Evolutionary conservation across 2,888 invertebrate species (phyloP).

Genomic region (Balanococcus diminutus): DNA sequence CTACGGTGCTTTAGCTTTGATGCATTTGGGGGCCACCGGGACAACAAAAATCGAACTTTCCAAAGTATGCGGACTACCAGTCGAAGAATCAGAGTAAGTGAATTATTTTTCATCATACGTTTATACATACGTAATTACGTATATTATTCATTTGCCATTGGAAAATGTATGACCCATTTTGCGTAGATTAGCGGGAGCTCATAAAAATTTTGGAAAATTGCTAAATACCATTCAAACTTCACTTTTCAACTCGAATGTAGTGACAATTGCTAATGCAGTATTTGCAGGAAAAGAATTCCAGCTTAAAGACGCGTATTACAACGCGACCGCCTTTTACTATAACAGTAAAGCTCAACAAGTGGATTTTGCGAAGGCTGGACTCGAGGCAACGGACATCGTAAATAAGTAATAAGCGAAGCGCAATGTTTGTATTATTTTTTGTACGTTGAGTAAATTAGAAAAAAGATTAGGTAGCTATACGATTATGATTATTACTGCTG

Average conservation of each 20-base stretch:
- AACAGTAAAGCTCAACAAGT: constrained; percentile 56
- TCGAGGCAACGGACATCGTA: not conserved
- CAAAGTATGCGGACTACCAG: constrained; percentile 17
- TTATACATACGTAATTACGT: no score
- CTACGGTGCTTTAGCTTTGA: constrained; percentile 44
- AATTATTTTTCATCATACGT: not conserved
- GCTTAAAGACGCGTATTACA: constrained; percentile 55
- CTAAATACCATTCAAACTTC: constrained; percentile 46
- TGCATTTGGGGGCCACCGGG: constrained; percentile 47
- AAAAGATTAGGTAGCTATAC: no score
- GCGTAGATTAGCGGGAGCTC: constrained; percentile 9
- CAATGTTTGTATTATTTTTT: no score
- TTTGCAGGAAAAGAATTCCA: constrained; percentile 57
- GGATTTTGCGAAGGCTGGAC: constrained; percentile 56
- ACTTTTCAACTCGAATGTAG: constrained; percentile 5
- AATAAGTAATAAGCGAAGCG: constrained; percentile 38
- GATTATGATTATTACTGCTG: no score
- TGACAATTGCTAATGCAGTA: constrained; percentile 57
- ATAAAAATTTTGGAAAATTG: constrained; percentile 50
- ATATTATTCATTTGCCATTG: no score
- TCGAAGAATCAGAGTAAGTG: not conserved
- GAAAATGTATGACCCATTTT: not conserved
- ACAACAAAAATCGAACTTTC: constrained; percentile 48
- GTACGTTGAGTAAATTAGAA: not conserved
- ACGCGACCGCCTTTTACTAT: constrained; percentile 24